These are phyloP conservation scores for Aleiodes testaceus DNA, from an alignment of 2,888 invertebrate genomes.

Conservation along the genomic window DNA sequence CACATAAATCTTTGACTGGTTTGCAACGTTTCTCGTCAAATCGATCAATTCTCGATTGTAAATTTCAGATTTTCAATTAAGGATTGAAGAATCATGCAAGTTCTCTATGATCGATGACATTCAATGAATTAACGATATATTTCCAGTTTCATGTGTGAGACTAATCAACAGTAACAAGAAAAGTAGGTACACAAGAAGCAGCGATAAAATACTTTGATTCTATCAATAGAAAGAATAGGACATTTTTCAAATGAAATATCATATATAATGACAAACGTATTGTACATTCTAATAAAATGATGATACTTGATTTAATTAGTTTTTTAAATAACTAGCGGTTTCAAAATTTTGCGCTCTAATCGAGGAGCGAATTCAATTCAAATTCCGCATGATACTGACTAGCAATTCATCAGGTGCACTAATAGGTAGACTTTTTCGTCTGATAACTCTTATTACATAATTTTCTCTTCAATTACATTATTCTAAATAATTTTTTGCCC, in stretches of 20 bases:
- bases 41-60: no score
- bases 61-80: no score
- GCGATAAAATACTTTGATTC: constrained; percentile 45
- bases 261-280: neutral
- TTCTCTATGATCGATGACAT: neutral
- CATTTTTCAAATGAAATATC: neutral
- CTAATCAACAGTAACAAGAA: constrained; percentile 47
- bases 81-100: no score
- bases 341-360: constrained; percentile 18
- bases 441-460: neutral
- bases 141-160: constrained; percentile 18
- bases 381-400: constrained; percentile 39
- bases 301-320: neutral
- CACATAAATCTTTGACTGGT: no score
- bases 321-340: neutral
- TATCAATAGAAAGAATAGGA: constrained; percentile 22
- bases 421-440: constrained; percentile 12
- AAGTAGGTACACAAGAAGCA: constrained; percentile 56
- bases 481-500: neutral
- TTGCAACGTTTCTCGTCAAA: no score
- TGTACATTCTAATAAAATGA: neutral
- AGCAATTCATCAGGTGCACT: constrained; percentile 51
- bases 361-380: constrained; percentile 13
- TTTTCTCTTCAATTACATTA: neutral
- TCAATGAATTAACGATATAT: constrained; percentile 22